These are phyloP conservation scores for Dipodomys merriami DNA, from an alignment of 2,113 vertebrate genomes.

Conservation along the genomic window DNA sequence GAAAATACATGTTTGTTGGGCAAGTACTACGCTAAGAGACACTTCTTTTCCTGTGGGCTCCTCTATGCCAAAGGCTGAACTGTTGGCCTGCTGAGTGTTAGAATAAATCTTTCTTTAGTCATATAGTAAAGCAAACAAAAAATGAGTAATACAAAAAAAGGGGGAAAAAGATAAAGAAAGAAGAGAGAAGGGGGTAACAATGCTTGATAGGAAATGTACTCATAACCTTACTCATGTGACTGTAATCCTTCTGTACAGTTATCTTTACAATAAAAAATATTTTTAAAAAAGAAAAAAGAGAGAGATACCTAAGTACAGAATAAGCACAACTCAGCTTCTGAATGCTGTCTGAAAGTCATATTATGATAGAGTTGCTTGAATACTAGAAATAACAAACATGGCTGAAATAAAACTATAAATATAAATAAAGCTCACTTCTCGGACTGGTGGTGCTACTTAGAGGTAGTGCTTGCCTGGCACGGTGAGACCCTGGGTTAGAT, in stretches of 20 bases:
- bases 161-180: no score
- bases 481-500: not conserved
- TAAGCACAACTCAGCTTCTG: not conserved
- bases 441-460: not conserved
- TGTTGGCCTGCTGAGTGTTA: not conserved
- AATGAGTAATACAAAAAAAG: not conserved
- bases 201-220: no score
- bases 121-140: not conserved
- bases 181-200: no score
- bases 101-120: not conserved
- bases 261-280: no score
- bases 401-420: not conserved
- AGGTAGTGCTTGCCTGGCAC: no score
- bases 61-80: not conserved
- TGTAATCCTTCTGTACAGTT: no score
- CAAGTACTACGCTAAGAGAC: not conserved
- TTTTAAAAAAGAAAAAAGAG: no score
- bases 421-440: constrained; percentile 26
- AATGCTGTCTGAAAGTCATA: not conserved
- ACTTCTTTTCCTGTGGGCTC: not conserved
- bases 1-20: not conserved
- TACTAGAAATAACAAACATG: not conserved
- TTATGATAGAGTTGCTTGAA: not conserved
- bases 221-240: no score
- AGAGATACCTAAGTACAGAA: not conserved